A percentile compares a stretch with the other conserved stretches of the same genome.
Evolutionary conservation across 2,113 vertebrate genomes (phyloP).

Genomic region (Ciconia stormi): DNA sequence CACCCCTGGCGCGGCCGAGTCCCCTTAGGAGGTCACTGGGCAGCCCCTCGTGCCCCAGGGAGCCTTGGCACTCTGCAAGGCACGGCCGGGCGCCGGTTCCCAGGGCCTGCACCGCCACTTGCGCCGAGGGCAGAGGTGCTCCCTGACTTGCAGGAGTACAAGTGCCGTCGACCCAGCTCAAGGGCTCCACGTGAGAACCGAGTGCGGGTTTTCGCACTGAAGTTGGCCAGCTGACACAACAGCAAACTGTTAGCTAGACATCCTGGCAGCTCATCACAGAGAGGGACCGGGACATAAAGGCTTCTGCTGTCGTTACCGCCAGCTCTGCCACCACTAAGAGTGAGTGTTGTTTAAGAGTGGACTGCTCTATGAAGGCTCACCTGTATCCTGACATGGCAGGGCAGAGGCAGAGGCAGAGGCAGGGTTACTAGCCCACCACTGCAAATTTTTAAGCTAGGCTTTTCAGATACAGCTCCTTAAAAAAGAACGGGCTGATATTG

Average conservation of each 20-base stretch:
- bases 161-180: rapidly evolving
- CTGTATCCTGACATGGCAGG: not conserved
- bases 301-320: not conserved
- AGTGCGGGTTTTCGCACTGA: not conserved
- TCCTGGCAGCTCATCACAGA: not conserved
- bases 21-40: too few relatives aligned
- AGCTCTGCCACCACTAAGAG: not conserved
- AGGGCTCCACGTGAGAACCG: not conserved
- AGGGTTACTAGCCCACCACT: not conserved
- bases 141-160: too few relatives aligned
- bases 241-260: not conserved
- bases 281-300: not conserved
- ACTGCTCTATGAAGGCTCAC: not conserved
- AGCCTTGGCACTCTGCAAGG: not conserved
- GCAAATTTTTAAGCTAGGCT: not conserved
- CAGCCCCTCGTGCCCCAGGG: not conserved
- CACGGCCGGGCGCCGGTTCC: rapidly evolving
- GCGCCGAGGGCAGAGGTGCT: rapidly evolving
- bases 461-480: not conserved
- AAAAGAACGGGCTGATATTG: not conserved
- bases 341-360: not conserved
- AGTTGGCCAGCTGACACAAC: not conserved
- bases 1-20: rapidly evolving
- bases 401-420: too few relatives aligned
- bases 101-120: not conserved